Base-by-base conservation (phyloP, 2,797 vertebrate species). In the Hybognathus amarus region DNA sequence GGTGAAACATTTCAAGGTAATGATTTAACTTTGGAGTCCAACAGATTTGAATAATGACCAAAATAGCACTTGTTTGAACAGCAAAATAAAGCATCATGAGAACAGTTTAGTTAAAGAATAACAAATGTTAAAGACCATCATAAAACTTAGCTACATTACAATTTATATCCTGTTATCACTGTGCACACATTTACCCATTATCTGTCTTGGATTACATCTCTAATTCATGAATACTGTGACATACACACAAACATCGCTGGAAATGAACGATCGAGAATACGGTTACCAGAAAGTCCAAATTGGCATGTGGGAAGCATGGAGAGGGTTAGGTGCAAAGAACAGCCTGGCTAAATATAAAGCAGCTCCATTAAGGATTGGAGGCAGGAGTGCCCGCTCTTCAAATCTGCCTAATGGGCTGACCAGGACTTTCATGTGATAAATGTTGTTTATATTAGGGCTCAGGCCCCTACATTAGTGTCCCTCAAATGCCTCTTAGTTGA, bases 391-490 rank as follows among this genome's bases (percentile, higher is more conserved):
- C 90, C 91, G 88, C 91, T 91, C 91, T 89, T 89, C 54, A 89
- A 89, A 82, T 85, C 86, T 75, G 85, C 85, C 90, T 91, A 91
- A 91, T 92, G 92, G 92, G 89, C 59, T 71, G 73, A 67, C 87
- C 81, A n/a, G 77, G 77, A 91, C 92, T 94, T 94, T 94, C 91
- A 94, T 94, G 91, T 91, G 92, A 94, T 92, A 92, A 90, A 94
- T 90, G 89, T 88, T 95, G 93, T 94, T 95, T 95, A 94, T 92
- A 92, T 92, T 94, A 93, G 90, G 69, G 80, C 90, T 90, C 91
- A 89, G 88, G 89, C 73, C 91, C 88, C 87, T 94, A 91, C 94
- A 95, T 94, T 94, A 94, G 93, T 91, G 93, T 95, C 92, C 91
- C 91, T 93, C 93, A 93, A 94, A 93, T 8, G 87, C 91, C 90